phyloP scores from a whole-genome alignment of 2,113 vertebrate genomes.

The Austrofundulus limnaeus region DNA sequence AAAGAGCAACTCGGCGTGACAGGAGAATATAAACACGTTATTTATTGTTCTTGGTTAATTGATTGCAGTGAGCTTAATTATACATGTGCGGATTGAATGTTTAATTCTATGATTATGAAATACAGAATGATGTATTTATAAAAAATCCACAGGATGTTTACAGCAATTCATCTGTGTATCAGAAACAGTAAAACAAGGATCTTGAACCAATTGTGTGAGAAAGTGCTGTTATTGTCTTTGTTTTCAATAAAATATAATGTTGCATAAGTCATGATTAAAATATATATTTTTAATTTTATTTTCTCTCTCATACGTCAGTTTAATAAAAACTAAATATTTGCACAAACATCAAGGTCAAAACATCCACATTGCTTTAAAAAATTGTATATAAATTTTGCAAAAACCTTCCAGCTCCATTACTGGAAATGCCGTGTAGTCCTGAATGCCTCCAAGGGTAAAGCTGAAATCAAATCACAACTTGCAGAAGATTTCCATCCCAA shows the following conservation, averaged over 20 bases:
- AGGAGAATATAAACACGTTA: background rate
- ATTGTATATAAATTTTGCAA: slow-evolving; percentile 37
- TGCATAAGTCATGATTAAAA: too few relatives aligned
- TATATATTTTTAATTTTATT: too few relatives aligned
- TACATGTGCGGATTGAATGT: background rate
- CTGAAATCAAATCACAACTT: slow-evolving; percentile 35
- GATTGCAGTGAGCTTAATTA: background rate
- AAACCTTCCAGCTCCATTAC: slow-evolving; percentile 27
- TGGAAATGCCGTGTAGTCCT: slow-evolving; percentile 28
- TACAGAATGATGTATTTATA: background rate
- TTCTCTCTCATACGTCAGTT: slow-evolving; percentile 2
- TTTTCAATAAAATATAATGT: too few relatives aligned
- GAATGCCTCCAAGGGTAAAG: slow-evolving; percentile 27
- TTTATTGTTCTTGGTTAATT: slow-evolving; percentile 1
- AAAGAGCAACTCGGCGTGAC: slow-evolving; percentile 2
- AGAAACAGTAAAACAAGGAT: background rate
- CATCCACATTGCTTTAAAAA: slow-evolving; percentile 21
- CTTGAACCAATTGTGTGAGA: background rate
- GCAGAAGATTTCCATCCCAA: slow-evolving; percentile 15
- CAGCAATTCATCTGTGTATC: background rate
- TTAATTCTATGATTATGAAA: background rate
- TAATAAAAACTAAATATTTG: slow-evolving; percentile 8
- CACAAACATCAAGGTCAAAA: slow-evolving; percentile 24
- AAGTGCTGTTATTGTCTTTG: too few relatives aligned
- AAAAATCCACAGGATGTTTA: background rate